A percentile compares a stretch with the other conserved stretches of the same genome.
phyloP scores from a whole-genome alignment of 2,113 vertebrate species.

The Vulpes vulpes region DNA sequence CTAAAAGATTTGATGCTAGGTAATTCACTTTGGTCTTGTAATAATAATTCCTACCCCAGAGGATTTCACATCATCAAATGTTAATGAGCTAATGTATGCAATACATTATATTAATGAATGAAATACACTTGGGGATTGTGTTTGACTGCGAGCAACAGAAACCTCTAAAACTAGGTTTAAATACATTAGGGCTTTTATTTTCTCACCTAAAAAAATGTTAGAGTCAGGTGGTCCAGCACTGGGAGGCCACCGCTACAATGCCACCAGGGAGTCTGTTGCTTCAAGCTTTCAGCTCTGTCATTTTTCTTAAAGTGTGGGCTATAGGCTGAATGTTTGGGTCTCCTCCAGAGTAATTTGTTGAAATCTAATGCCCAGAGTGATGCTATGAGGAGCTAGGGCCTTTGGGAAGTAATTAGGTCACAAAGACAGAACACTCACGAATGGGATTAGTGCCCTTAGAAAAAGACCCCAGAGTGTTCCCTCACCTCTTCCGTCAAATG shows the following conservation, averaged over 20 bases:
- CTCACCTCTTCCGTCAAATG: background rate
- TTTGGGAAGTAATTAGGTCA: background rate
- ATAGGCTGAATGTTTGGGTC: background rate
- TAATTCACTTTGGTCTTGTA: constrained; percentile 40
- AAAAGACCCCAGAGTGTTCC: background rate
- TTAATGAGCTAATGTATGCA: constrained; percentile 49
- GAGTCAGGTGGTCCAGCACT: background rate
- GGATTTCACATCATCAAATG: constrained; percentile 63
- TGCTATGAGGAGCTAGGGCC: background rate
- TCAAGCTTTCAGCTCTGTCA: background rate
- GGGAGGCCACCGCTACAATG: background rate
- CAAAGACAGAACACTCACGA: background rate
- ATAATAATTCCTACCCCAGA: constrained; percentile 49
- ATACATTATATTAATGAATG: constrained; percentile 53
- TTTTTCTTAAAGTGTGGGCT: background rate
- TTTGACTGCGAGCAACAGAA: constrained; percentile 24
- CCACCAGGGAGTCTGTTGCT: background rate
- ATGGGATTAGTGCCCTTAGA: background rate
- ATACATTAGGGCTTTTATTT: constrained; percentile 17
- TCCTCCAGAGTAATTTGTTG: background rate
- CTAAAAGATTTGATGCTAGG: constrained; percentile 2
- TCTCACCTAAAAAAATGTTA: background rate
- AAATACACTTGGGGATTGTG: constrained; percentile 47
- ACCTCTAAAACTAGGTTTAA: constrained; percentile 42
- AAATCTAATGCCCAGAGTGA: background rate